phyloP scores from a whole-genome alignment of 2,888 invertebrate species.

The Apotomis capreana region DNA sequence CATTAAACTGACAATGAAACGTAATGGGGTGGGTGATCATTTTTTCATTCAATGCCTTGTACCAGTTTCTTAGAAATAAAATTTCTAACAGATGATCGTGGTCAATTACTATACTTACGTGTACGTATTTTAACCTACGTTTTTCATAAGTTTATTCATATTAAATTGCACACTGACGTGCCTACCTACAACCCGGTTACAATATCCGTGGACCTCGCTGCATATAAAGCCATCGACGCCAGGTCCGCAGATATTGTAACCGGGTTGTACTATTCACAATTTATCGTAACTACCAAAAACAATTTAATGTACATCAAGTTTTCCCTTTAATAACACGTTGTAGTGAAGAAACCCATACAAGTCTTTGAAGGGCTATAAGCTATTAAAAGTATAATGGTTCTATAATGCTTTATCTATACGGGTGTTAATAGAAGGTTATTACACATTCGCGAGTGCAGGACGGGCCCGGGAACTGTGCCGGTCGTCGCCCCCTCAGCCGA shows the following conservation, averaged over 20 bases:
- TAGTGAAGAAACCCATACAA: conserved; percentile 2
- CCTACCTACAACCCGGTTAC: too few species aligned
- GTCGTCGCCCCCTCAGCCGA: conserved; percentile 70
- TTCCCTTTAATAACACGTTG: conserved; percentile 2
- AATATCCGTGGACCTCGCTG: too few species aligned
- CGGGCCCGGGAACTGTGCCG: conserved; percentile 65
- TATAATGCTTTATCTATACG: conserved; percentile 41
- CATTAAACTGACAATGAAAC: conserved; percentile 23
- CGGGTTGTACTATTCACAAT: too few species aligned
- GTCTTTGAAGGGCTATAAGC: conserved; percentile 13
- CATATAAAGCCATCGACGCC: too few species aligned
- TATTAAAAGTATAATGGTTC: conserved; percentile 15
- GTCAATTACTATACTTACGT: too few species aligned
- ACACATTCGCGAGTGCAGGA: conserved; percentile 67
- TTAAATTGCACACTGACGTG: too few species aligned
- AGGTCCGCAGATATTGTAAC: too few species aligned
- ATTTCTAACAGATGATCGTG: too few species aligned
- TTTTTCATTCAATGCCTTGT: not conserved
- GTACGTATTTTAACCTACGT: too few species aligned
- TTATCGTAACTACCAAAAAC: not conserved
- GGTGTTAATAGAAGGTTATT: conserved; percentile 54
- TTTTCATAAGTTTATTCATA: too few species aligned
- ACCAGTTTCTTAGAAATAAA: too few species aligned
- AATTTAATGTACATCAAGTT: conserved; percentile 1
- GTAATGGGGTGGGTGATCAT: not conserved